Evolutionary conservation across 2,888 invertebrate genomes (phyloP).

Genomic region (Calameuta idolon): DNA sequence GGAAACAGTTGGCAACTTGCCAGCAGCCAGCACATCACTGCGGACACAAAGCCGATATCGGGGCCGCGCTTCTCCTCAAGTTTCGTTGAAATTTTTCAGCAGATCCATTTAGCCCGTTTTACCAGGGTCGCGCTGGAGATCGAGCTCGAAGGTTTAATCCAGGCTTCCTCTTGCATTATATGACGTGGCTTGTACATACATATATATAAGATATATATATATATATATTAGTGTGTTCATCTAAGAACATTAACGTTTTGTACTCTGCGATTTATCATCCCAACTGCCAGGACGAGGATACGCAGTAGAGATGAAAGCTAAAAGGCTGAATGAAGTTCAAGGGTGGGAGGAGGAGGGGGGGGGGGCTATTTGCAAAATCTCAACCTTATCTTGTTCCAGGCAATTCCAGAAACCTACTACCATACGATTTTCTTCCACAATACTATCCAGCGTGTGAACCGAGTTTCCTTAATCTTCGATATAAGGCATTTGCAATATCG

Average conservation of each 20-base stretch:
- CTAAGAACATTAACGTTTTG: neutral
- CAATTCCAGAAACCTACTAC: neutral
- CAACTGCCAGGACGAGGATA: neutral
- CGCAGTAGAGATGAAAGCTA: neutral
- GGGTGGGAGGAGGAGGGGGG: too few relatives aligned
- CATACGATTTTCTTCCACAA: neutral
- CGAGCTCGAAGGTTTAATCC: neutral
- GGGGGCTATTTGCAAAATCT: neutral
- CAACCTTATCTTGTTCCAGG: neutral
- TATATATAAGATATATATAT: too few relatives aligned
- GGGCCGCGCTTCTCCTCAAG: neutral
- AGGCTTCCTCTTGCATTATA: neutral
- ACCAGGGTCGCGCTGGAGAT: neutral
- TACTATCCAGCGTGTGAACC: too few relatives aligned
- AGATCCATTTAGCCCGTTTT: neutral
- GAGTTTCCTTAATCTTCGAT: neutral
- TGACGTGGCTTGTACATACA: neutral
- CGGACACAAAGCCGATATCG: constrained; percentile 38
- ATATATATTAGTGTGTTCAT: neutral
- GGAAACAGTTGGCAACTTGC: constrained; percentile 66
- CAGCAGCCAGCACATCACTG: constrained; percentile 67
- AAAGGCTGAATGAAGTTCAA: neutral
- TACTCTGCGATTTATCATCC: neutral
- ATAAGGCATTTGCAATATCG: neutral
- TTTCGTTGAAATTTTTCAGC: neutral